Conservation (phyloP, 2,888 invertebrate genomes). For the Chloroclystis v-ata region DNA sequence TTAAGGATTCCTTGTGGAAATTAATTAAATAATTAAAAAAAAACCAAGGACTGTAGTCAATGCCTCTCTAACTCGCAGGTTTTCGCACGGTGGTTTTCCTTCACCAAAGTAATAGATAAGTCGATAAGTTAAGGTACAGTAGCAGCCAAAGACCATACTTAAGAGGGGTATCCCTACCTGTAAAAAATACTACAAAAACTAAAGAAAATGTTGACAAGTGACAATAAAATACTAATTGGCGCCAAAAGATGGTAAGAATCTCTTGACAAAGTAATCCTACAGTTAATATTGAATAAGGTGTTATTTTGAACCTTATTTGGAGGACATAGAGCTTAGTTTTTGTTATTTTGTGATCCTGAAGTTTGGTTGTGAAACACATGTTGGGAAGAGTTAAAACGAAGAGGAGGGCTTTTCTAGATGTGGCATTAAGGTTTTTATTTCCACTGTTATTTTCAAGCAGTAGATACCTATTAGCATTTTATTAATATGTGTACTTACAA, state of each 20-base stretch:
- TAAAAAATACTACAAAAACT: neutral
- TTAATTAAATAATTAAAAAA: too few relatives aligned
- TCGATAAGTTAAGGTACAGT: neutral
- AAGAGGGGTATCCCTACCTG: neutral
- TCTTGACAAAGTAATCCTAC: constrained; percentile 2
- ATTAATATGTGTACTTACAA: too few relatives aligned
- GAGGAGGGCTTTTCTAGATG: constrained; percentile 14
- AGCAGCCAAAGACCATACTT: neutral
- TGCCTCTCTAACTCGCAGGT: too few relatives aligned
- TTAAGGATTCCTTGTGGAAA: too few relatives aligned
- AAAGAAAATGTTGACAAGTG: constrained; percentile 14
- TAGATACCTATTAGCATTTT: too few relatives aligned
- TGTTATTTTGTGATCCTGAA: constrained; percentile 3
- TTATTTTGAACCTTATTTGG: constrained; percentile 17
- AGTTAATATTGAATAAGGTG: neutral
- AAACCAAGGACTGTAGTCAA: too few relatives aligned
- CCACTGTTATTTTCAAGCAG: too few relatives aligned
- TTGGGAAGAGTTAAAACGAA: constrained; percentile 15
- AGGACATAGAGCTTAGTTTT: constrained; percentile 1
- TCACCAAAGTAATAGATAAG: too few relatives aligned
- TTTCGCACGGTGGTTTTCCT: too few relatives aligned
- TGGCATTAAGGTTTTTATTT: neutral
- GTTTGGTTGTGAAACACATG: constrained; percentile 35
- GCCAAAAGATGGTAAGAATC: constrained; percentile 49
- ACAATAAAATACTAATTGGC: constrained; percentile 29